Evolutionary conservation across 2,797 vertebrate species (phyloP).

Genomic region (Cyprinella venusta): DNA sequence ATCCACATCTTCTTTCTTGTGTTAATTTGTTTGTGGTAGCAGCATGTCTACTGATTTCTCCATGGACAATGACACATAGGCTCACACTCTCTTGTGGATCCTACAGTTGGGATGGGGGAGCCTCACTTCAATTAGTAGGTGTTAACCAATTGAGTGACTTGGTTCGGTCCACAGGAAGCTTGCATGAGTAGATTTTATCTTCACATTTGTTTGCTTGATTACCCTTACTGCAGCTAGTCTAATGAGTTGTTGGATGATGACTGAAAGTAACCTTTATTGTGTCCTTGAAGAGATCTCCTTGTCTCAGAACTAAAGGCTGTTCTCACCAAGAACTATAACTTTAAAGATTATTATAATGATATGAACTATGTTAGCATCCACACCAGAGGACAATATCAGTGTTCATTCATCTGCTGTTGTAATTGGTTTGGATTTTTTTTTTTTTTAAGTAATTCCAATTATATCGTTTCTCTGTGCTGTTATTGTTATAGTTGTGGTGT

Average conservation of each 20-base stretch:
- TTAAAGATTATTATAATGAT: neutral
- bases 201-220: neutral
- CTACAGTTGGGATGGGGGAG: conserved; percentile 66
- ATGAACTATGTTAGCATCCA: neutral
- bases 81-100: conserved; percentile 64
- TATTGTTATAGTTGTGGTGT: neutral
- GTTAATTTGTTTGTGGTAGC: conserved; percentile 67
- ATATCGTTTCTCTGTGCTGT: neutral
- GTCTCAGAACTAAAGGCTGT: neutral
- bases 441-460: neutral
- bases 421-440: neutral
- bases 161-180: conserved; percentile 28
- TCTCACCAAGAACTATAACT: neutral
- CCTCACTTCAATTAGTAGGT: conserved; percentile 79
- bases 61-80: conserved; percentile 51
- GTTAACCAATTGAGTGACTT: conserved; percentile 14
- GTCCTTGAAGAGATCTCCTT: neutral
- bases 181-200: neutral
- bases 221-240: neutral
- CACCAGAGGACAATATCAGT: neutral
- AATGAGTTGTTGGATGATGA: neutral
- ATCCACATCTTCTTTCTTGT: conserved; percentile 55
- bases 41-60: conserved; percentile 64
- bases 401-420: neutral
- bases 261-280: neutral